These are phyloP conservation scores for Portevinia maculata DNA, from an alignment of 2,888 invertebrate genomes.

Conservation along the genomic window DNA sequence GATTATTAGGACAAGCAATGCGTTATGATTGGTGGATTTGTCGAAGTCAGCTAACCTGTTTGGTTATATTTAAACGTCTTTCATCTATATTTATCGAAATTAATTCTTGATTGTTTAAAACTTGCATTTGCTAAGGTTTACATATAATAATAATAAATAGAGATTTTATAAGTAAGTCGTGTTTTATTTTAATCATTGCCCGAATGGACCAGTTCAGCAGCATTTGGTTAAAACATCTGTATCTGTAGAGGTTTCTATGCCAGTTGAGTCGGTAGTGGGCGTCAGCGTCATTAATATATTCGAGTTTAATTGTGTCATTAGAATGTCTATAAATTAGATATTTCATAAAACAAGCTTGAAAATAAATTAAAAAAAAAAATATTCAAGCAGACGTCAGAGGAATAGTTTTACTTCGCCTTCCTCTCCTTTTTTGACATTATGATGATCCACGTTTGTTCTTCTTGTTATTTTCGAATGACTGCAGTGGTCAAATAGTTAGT, in stretches of 20 bases:
- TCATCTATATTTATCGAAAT: slow-evolving; percentile 57
- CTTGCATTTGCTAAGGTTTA: slow-evolving; percentile 52
- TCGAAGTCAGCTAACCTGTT: slow-evolving; percentile 52
- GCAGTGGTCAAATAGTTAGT: too few species aligned
- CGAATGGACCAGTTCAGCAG: slow-evolving; percentile 23
- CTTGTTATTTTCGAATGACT: too few species aligned
- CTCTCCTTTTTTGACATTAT: too few species aligned
- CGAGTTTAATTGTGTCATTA: neutral
- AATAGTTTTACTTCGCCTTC: too few species aligned
- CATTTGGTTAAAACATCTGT: neutral
- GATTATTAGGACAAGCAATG: neutral
- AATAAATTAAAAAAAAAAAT: neutral
- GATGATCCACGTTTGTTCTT: too few species aligned
- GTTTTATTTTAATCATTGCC: slow-evolving; percentile 13
- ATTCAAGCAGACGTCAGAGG: neutral
- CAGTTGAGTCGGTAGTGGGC: neutral
- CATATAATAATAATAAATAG: slow-evolving; percentile 8
- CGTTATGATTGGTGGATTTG: slow-evolving; percentile 15
- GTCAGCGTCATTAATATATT: neutral
- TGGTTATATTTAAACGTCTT: slow-evolving; percentile 46
- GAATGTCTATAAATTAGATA: neutral
- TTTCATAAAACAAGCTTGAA: neutral
- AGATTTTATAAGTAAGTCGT: too few species aligned
- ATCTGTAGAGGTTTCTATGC: neutral
- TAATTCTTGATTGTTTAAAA: slow-evolving; percentile 40